A percentile compares a stretch with the other conserved stretches of the same genome.
phyloP scores from a whole-genome alignment of 2,888 invertebrate species.

The Drosophila stalkeri region DNA sequence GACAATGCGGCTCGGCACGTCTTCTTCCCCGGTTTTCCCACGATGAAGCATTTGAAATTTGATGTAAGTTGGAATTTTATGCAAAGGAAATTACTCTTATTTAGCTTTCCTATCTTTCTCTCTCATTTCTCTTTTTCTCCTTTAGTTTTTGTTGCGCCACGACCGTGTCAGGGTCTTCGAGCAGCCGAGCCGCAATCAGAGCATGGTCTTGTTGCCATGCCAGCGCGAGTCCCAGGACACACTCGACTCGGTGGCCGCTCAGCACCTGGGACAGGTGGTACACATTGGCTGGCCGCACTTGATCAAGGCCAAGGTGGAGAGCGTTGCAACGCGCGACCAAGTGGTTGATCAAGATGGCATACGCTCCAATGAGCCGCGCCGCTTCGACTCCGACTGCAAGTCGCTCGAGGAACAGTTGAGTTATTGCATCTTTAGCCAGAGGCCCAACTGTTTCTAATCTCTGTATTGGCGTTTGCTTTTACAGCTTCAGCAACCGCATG shows the following conservation, averaged over 20 bases:
- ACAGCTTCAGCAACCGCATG: conserved; percentile 86
- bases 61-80: conserved; percentile 86
- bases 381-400: conserved; percentile 68
- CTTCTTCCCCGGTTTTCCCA: conserved; percentile 96
- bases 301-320: conserved; percentile 90
- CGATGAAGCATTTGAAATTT: conserved; percentile 93
- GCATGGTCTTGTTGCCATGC: conserved; percentile 91
- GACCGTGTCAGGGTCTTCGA: conserved; percentile 95
- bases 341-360: conserved; percentile 83
- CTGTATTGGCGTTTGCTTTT: neutral
- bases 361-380: conserved; percentile 56
- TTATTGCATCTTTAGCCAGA: conserved; percentile 14
- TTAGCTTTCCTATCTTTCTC: neutral
- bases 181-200: conserved; percentile 91
- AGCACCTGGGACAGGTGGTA: conserved; percentile 90
- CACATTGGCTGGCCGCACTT: conserved; percentile 97
- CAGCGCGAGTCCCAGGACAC: conserved; percentile 81
- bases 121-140: neutral
- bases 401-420: conserved; percentile 81
- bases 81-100: neutral
- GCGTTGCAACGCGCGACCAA: conserved; percentile 71
- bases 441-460: neutral
- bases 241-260: conserved; percentile 86
- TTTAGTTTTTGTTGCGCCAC: conserved; percentile 88
- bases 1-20: conserved; percentile 70